Conservation (phyloP, 2,113 vertebrate genomes). For the Stictonetta naevosa region DNA sequence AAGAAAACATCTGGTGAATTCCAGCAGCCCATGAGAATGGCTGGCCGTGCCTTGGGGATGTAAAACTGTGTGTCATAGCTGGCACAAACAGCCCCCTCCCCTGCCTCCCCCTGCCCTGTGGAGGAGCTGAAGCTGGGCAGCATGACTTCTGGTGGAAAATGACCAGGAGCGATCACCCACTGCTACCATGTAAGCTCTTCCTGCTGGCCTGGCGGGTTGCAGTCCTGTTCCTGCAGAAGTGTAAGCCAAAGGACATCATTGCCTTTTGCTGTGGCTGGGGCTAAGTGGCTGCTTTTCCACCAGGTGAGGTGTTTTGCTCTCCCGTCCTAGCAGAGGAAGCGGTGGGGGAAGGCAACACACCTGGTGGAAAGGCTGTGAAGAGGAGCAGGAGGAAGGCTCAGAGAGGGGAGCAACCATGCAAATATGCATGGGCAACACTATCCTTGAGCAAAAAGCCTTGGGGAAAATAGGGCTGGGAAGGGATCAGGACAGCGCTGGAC, state of each 20-base stretch:
- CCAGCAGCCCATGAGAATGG: neutral
- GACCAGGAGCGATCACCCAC: rapidly evolving
- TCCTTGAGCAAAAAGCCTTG: rapidly evolving
- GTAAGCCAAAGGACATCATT: neutral
- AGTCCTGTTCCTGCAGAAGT: neutral
- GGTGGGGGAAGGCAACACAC: neutral
- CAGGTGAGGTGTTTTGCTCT: rapidly evolving
- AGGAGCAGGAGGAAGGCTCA: neutral
- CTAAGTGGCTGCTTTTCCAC: neutral
- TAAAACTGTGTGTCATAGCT: neutral
- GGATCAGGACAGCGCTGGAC: neutral
- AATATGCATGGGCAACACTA: neutral
- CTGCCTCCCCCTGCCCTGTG: neutral
- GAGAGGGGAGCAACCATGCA: neutral
- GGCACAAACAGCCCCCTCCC: neutral
- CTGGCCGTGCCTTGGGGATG: neutral
- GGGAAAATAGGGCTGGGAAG: neutral
- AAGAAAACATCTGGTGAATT: constrained; percentile 40
- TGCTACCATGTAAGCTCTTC: neutral
- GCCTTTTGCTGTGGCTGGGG: neutral
- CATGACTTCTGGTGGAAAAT: neutral
- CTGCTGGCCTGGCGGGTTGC: neutral
- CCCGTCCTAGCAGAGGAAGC: rapidly evolving
- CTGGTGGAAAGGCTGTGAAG: neutral
- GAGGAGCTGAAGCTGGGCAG: no score